These are phyloP conservation scores for Cladopsammia gracilis DNA, from an alignment of 64 coral and sea anemone species.

Conservation along the genomic window DNA sequence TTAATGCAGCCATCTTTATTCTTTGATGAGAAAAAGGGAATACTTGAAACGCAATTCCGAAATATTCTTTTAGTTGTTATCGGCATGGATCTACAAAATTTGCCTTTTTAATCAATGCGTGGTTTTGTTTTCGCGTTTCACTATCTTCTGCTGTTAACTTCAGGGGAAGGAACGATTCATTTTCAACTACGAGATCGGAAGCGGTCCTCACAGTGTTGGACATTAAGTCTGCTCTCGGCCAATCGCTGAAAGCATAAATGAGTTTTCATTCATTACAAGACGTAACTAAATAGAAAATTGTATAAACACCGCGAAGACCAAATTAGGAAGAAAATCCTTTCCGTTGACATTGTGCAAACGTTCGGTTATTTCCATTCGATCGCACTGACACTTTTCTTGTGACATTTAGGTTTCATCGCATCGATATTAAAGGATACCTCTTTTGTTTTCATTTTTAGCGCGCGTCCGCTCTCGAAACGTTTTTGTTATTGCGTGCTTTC, in stretches of 20 bases:
- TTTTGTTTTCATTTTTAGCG: neutral
- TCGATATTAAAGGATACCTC: slow-evolving; percentile 3
- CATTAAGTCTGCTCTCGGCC: neutral
- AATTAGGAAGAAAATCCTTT: slow-evolving; percentile 20
- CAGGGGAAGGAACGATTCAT: slow-evolving; percentile 6
- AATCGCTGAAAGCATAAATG: neutral
- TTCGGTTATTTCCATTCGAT: neutral
- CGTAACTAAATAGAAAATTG: slow-evolving; percentile 9
- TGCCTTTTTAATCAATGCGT: slow-evolving; percentile 15
- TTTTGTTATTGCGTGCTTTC: neutral
- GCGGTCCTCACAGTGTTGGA: neutral
- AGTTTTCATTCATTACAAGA: slow-evolving; percentile 16
- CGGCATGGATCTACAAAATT: neutral
- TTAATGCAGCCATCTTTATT: neutral
- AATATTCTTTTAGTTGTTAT: slow-evolving; percentile 13
- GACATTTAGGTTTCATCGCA: neutral
- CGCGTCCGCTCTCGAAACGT: neutral
- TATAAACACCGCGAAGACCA: slow-evolving; percentile 4
- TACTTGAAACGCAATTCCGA: neutral
- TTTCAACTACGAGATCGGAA: slow-evolving; percentile 6
- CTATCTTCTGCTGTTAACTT: slow-evolving; percentile 8
- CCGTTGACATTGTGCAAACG: slow-evolving; percentile 8
- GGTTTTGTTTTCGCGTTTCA: neutral
- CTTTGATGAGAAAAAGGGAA: neutral
- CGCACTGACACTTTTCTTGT: neutral